Evolutionary conservation across 2,797 vertebrate species (phyloP), one percentile per base, ranked within the genome.

Genomic region (Benthosema pterotum): DNA sequence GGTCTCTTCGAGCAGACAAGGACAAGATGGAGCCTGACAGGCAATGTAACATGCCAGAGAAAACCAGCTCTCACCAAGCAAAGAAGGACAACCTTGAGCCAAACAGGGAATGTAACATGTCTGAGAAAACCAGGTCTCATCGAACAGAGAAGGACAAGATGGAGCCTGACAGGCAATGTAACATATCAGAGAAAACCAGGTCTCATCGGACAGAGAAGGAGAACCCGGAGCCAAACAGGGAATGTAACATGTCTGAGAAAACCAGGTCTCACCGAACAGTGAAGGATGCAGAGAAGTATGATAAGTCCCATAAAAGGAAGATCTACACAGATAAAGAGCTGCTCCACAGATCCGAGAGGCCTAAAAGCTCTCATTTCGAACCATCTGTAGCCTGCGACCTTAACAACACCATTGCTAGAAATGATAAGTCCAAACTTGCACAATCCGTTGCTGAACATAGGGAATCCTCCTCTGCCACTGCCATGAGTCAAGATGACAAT

Each of bases 201-300:
- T 6, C 4, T 32, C 28, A 6, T 32, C 28, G 28, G 8, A 1
- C 28, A 6, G 28, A 32, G 28, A 32, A 32, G 28, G 28, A 32
- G 5, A 32, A 6, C 28, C 1, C 8, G 45, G 64, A 74, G 69
- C n/a, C 56, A 5, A 75, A n/a, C 14, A 83, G 82, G 87, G 81
- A 90, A 42, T 46, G 46, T 43, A 49, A 73, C 16, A 64, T 60
- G n/a, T 60, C 70, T 65, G 78, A 84, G 45, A 86, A 66, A 78
- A 89, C 85, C 73, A 87, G 80, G 63, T 88, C 79, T 71, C 91
- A 78, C 46, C 87, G 73, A 76, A 87, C 86, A 32, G 66, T 85
- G 46, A 93, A 87, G 81, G 79, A 80, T 14, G 52, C 78, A 1
- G 84, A 78, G 49, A 90, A 85, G 85, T 74, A 87, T 57, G 90